phyloP scores from a whole-genome alignment of 2,797 vertebrate genomes.

The Pseudotriccus pelzelni region DNA sequence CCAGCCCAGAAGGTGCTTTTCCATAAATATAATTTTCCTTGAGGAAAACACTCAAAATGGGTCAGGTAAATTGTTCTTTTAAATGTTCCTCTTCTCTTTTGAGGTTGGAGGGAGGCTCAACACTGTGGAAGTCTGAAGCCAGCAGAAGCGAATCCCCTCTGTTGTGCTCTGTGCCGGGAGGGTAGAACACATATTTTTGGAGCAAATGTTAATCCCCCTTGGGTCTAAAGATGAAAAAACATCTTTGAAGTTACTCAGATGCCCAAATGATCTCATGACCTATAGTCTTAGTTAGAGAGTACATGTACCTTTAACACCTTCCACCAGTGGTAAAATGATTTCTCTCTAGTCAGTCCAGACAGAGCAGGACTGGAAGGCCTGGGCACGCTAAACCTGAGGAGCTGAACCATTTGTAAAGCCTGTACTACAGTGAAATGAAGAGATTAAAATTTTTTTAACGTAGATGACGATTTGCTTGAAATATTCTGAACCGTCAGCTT shows the following conservation, averaged over 20 bases:
- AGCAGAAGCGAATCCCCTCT: not conserved
- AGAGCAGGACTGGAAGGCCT: not conserved
- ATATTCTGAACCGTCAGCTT: constrained; percentile 65
- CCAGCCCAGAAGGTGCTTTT: not conserved
- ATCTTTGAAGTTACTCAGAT: not conserved
- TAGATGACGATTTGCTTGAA: constrained; percentile 53
- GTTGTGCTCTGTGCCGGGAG: not conserved
- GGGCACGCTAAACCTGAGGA: not conserved
- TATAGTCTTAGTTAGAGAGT: not conserved
- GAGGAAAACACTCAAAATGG: not conserved
- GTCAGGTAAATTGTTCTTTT: not conserved
- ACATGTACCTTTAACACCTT: not conserved
- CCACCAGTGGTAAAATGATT: not conserved
- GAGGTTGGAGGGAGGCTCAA: not conserved
- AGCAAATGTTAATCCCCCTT: not conserved
- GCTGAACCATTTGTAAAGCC: not conserved
- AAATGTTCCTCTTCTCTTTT: not conserved
- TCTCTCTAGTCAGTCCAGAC: not conserved
- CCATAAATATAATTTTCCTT: not conserved
- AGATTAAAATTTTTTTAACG: not conserved
- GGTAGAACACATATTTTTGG: too few relatives aligned
- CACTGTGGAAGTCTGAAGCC: not conserved
- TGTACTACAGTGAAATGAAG: not conserved
- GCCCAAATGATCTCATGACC: not conserved
- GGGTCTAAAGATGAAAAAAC: not conserved